Percentiles rank a stretch among this genome's conserved stretches.
These are phyloP conservation scores for Ramphastos sulfuratus DNA, from an alignment of 2,113 vertebrate species.

Conservation along the genomic window DNA sequence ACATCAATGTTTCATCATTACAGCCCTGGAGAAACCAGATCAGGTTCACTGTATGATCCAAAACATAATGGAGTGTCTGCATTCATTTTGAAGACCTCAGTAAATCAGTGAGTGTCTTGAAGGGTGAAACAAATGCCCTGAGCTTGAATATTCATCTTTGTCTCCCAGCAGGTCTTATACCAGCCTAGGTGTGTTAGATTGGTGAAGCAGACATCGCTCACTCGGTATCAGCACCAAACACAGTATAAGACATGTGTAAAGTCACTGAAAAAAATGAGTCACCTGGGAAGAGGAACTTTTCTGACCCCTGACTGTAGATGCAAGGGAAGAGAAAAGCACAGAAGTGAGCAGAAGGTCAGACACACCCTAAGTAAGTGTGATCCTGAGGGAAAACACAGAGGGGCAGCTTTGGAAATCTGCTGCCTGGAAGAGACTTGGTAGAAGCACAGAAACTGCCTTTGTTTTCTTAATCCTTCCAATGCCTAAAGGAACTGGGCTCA, in stretches of 20 bases:
- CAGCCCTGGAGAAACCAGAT: background rate
- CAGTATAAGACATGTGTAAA: background rate
- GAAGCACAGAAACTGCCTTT: background rate
- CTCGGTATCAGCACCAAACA: background rate
- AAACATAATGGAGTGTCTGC: background rate
- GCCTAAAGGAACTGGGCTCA: background rate
- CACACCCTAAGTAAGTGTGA: background rate
- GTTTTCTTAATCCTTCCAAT: slow-evolving; percentile 18
- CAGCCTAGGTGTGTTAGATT: background rate
- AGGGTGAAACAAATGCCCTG: background rate
- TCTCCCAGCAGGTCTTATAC: background rate
- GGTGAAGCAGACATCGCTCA: background rate
- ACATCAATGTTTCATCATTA: background rate
- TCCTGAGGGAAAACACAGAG: background rate
- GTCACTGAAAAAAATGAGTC: background rate
- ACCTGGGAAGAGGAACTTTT: background rate
- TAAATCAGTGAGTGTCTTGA: background rate
- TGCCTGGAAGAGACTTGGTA: background rate
- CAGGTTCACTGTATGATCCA: background rate
- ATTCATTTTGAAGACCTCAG: slow-evolving; percentile 29
- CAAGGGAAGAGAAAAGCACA: background rate
- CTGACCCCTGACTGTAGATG: background rate
- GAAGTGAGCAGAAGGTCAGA: background rate
- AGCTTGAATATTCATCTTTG: background rate
- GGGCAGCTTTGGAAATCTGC: background rate